Percentiles rank a stretch among this genome's conserved stretches.
These are phyloP conservation scores for Blennius ocellaris DNA, from an alignment of 2,113 vertebrate genomes.

Conservation along the genomic window DNA sequence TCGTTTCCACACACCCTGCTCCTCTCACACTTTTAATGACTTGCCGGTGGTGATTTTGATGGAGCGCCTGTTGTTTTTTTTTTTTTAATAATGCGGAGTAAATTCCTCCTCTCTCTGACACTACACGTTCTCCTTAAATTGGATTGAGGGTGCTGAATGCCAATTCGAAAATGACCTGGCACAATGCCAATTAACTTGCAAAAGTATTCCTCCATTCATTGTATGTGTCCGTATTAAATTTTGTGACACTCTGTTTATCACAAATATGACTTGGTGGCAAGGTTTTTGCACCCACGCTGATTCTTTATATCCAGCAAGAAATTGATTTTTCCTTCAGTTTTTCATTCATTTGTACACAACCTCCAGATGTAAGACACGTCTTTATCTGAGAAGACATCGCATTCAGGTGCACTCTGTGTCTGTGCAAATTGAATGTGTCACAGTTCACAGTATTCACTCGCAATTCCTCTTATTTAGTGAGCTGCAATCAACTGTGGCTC, in stretches of 20 bases:
- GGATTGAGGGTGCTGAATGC: conserved; percentile 65
- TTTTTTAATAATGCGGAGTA: conserved; percentile 71
- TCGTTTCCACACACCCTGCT: conserved; percentile 64
- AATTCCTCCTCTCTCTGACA: conserved; percentile 66
- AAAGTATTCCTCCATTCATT: conserved; percentile 64
- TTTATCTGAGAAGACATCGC: conserved; percentile 36
- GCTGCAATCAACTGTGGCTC: neutral
- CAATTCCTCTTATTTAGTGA: neutral
- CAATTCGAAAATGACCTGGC: conserved; percentile 65
- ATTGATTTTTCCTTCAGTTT: conserved; percentile 54
- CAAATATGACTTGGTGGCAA: conserved; percentile 51
- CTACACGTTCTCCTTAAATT: conserved; percentile 71
- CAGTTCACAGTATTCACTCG: conserved; percentile 1
- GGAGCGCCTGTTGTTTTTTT: conserved; percentile 44
- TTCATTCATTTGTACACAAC: conserved; percentile 45
- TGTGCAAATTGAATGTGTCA: conserved; percentile 8
- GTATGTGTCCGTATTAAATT: conserved; percentile 59
- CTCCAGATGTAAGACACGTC: conserved; percentile 9
- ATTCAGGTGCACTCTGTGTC: conserved; percentile 10
- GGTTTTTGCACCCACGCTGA: conserved; percentile 41
- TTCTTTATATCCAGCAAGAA: conserved; percentile 39
- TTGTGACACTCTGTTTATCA: conserved; percentile 47
- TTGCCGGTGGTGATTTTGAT: conserved; percentile 73
- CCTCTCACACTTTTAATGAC: conserved; percentile 78
- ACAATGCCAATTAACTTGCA: conserved; percentile 70